A percentile compares a stretch with the other conserved stretches of the same genome.
These are phyloP conservation scores for Exocentrus adspersus DNA, from an alignment of 2,888 invertebrate genomes.

Conservation along the genomic window DNA sequence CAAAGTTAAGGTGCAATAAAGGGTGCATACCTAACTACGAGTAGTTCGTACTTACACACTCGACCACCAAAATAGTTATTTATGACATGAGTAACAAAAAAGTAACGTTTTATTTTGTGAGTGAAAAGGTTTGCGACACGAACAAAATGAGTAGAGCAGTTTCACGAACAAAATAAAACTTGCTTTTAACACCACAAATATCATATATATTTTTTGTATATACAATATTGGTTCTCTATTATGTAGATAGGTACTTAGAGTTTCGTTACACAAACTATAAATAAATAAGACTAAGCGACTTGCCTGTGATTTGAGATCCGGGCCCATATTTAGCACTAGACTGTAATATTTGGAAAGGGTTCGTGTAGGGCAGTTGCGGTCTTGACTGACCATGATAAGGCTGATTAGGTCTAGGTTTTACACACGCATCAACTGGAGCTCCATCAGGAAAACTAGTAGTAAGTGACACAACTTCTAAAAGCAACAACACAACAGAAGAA, in stretches of 20 bases:
- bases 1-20: no score
- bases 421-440: constrained; percentile 83
- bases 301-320: constrained; percentile 77
- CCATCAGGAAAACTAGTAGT: constrained; percentile 77
- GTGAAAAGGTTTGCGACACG: no score
- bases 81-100: no score
- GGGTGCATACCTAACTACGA: no score
- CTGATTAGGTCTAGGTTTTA: constrained; percentile 77
- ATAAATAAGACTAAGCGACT: constrained; percentile 35
- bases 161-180: no score
- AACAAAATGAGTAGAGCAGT: no score
- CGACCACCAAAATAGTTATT: no score
- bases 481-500: not conserved
- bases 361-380: constrained; percentile 70
- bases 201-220: no score
- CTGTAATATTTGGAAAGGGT: constrained; percentile 76
- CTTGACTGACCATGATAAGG: constrained; percentile 82
- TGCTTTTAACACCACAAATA: no score
- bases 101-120: no score
- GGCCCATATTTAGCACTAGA: constrained; percentile 73
- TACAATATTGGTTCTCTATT: no score
- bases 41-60: no score
- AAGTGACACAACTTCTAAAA: constrained; percentile 14
- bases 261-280: not conserved
- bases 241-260: not conserved